Evolutionary conservation across 2,797 vertebrate genomes (phyloP).

Genomic region (Kryptolebias ocellatus): DNA sequence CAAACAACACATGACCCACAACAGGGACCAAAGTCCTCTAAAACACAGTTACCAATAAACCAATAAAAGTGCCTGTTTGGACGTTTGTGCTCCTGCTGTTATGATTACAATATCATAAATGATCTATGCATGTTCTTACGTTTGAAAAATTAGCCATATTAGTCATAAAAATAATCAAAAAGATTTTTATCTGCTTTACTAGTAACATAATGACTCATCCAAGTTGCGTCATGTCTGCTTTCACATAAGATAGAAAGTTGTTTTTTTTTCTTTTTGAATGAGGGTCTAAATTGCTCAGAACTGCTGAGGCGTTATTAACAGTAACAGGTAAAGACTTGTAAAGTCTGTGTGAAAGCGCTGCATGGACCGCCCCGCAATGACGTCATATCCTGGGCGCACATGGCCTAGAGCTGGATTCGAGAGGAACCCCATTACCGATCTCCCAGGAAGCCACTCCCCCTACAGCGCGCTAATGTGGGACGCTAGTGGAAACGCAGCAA

Average conservation of each 20-base stretch:
- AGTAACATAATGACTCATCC: conserved; percentile 1
- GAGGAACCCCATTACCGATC: too few species aligned
- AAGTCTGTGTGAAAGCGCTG: background rate
- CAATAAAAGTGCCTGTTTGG: conserved; percentile 3
- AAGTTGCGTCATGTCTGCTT: background rate
- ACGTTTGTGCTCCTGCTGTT: conserved; percentile 21
- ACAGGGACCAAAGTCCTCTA: conserved; percentile 36
- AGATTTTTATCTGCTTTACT: background rate
- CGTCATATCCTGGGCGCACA: too few species aligned
- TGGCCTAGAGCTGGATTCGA: too few species aligned
- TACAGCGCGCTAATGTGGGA: too few species aligned
- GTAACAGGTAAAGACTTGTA: conserved; percentile 4
- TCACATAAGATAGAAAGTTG: too few species aligned
- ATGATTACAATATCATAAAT: background rate
- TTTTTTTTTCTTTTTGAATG: too few species aligned
- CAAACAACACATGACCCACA: conserved; percentile 17
- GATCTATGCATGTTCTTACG: background rate
- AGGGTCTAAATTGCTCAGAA: background rate
- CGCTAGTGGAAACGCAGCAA: too few species aligned
- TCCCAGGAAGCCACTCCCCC: too few species aligned
- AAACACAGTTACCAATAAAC: conserved; percentile 51
- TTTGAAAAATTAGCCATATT: background rate
- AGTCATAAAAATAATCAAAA: background rate
- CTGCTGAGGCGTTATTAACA: background rate
- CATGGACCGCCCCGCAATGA: too few species aligned